Evolutionary conservation across 1,140 invertebrate species (phyloP), one percentile per base, ranked within the genome.

Genomic region (Elysia chlorotica): DNA sequence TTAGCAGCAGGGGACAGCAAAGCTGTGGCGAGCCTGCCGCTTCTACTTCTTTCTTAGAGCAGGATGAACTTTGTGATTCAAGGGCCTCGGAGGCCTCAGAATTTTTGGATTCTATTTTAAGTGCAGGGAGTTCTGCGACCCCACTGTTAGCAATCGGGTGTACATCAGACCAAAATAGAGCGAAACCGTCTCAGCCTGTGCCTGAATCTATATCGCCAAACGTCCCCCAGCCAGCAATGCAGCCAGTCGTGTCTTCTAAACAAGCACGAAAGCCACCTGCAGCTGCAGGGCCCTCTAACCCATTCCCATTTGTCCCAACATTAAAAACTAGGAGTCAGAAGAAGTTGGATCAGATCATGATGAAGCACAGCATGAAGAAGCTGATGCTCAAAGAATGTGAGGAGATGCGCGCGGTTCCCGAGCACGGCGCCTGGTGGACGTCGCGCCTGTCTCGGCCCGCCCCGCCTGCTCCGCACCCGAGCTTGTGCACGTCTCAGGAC

Each of bases 341-440:
- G 33, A 61, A 35, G 19, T 54, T 71, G 25, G 69, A 71, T 48
- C 69, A 71, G 19, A 71, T 71, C n/a, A 71, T 71, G 69, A 37
- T 62, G 30, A 71, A 35, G 38, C 59, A 62, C 25, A 71, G 63
- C 33, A 21, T 25, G 28, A 25, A 35, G 21, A n/a, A 30, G 10
- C 21, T 71, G 23, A 71, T 71, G 57, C 33, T 71, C 10, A 36
- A 71, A 63, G 69, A 71, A 35, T 71, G 69, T 53, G 5, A 30
- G 23, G 54, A 62, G 28, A 62, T 71, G 59, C 61, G 53, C 23
- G 57, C 37, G 33, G 69, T 71, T 25, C 69, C 69, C n/a, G 23
- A 19, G 28, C 33, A 2, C 2, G 69, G 69, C 1, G 69, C 69
- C 23, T 71, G 69, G 69, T 71, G 69, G 69, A 19, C 19, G 2